Evolutionary conservation across 2,113 vertebrate genomes (phyloP).

Genomic region (Pao palembangensis): DNA sequence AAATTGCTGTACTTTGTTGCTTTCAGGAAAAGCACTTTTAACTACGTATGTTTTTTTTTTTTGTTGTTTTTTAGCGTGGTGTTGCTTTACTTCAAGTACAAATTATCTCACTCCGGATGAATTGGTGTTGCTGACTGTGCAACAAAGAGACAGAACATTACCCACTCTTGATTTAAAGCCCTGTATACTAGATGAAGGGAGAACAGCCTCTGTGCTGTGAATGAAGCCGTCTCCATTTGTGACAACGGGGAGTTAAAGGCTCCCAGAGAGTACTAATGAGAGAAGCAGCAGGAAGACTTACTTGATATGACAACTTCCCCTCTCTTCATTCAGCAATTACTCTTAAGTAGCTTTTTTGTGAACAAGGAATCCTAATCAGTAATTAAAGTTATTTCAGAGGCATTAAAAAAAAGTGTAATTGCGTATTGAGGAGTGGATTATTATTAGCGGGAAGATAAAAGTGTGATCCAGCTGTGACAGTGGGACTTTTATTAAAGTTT

Average conservation of each 20-base stretch:
- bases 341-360: constrained; percentile 88
- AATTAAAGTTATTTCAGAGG: constrained; percentile 91
- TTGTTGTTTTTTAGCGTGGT: too few relatives aligned
- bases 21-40: too few relatives aligned
- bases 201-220: constrained; percentile 64
- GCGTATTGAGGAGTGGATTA: constrained; percentile 85
- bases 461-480: constrained; percentile 48
- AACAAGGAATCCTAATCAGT: constrained; percentile 93
- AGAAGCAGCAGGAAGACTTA: constrained; percentile 87
- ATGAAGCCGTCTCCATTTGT: constrained; percentile 71
- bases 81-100: too few relatives aligned
- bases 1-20: too few relatives aligned
- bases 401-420: constrained; percentile 84
- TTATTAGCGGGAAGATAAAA: constrained; percentile 77
- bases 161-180: constrained; percentile 17
- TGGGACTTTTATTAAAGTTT: constrained; percentile 51
- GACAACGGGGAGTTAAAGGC: constrained; percentile 58
- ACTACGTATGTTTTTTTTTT: too few relatives aligned
- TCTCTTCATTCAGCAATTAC: constrained; percentile 96
- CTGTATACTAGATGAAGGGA: constrained; percentile 18
- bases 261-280: constrained; percentile 70
- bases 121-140: too few relatives aligned
- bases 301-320: constrained; percentile 90
- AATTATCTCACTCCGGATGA: too few relatives aligned
- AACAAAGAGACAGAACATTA: too few relatives aligned